A percentile compares a stretch with the other conserved stretches of the same genome.
Conservation (phyloP, 2,113 vertebrate genomes). For the Bubo scandiacus region DNA sequence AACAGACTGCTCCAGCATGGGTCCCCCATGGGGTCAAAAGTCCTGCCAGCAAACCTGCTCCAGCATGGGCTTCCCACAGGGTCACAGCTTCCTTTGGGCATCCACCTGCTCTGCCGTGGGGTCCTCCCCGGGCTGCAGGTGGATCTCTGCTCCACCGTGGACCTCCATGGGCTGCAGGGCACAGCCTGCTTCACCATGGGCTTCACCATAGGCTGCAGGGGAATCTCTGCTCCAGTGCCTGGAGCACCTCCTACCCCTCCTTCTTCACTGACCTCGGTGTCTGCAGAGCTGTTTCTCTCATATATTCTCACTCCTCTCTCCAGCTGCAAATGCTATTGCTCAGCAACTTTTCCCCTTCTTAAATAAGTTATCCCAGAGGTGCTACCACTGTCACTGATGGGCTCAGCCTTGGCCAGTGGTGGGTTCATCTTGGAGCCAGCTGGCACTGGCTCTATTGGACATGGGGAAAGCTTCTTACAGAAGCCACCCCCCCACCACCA, state of each 20-base stretch:
- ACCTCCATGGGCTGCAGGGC: neutral
- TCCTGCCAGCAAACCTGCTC: neutral
- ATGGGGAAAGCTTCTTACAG: neutral
- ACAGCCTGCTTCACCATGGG: neutral
- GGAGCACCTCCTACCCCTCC: neutral
- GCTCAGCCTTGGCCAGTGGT: neutral
- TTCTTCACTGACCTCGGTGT: neutral
- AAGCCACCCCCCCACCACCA: too few relatives aligned
- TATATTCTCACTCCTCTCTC: neutral
- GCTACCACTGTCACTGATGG: neutral
- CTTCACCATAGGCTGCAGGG: neutral
- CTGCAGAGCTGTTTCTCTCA: neutral
- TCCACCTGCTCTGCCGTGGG: neutral
- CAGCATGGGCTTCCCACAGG: neutral
- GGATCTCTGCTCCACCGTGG: neutral
- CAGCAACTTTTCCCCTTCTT: neutral
- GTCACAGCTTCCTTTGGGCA: neutral
- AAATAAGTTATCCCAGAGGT: neutral
- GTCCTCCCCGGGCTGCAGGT: neutral
- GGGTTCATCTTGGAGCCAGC: neutral
- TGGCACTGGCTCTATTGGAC: neutral
- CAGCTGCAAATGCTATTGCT: too few relatives aligned
- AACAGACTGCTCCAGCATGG: too few relatives aligned
- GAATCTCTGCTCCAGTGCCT: neutral
- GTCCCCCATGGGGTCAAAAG: neutral